phyloP scores from a whole-genome alignment of 2,113 vertebrate species.

The Vireo altiloquus region DNA sequence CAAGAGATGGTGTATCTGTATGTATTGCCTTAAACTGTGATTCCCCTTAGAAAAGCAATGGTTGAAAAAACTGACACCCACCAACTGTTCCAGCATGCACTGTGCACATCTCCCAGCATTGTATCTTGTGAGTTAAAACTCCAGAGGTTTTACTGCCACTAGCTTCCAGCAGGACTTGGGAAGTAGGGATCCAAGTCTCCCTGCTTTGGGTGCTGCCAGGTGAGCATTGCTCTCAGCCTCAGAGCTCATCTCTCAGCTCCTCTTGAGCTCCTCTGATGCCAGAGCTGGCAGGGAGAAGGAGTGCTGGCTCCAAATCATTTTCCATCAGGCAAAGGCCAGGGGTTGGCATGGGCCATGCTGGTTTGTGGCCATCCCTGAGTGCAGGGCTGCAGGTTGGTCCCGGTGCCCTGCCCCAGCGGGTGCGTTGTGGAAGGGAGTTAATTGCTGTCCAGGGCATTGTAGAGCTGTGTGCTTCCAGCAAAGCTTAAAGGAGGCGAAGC shows the following conservation, averaged over 20 bases:
- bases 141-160: not conserved
- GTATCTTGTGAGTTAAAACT: too few species aligned
- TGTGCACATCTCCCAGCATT: accelerated
- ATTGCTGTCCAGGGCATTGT: not conserved
- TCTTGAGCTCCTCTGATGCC: not conserved
- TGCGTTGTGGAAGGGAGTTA: not conserved
- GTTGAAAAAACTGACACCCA: not conserved
- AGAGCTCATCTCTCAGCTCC: too few species aligned
- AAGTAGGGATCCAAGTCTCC: not conserved
- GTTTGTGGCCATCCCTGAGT: too few species aligned
- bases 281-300: not conserved
- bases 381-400: not conserved
- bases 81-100: accelerated
- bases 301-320: not conserved
- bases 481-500: not conserved
- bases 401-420: accelerated
- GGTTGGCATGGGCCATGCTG: accelerated
- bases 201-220: too few species aligned
- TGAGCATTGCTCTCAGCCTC: too few species aligned
- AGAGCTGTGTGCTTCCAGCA: too few species aligned
- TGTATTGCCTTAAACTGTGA: not conserved
- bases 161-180: accelerated
- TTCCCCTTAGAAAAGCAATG: not conserved
- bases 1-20: not conserved
- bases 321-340: not conserved